These are phyloP conservation scores for Dioctria rufipes DNA, from an alignment of 2,888 invertebrate species.

Conservation along the genomic window DNA sequence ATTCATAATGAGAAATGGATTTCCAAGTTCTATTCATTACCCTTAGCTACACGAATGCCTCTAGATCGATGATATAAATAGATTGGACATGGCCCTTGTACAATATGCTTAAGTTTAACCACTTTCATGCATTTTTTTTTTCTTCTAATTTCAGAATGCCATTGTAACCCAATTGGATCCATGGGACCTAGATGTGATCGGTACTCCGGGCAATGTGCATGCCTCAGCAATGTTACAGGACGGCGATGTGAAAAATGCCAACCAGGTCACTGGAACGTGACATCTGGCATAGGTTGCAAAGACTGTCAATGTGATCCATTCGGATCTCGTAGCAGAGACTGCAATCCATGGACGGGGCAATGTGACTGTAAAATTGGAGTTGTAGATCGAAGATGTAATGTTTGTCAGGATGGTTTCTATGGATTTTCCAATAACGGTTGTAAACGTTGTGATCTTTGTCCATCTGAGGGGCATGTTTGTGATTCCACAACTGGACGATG, in stretches of 20 bases:
- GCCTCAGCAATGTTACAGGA: slow-evolving; percentile 81
- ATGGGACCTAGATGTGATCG: slow-evolving; percentile 81
- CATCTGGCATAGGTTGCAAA: slow-evolving; percentile 81
- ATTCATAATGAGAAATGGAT: slow-evolving; percentile 21
- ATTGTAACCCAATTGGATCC: slow-evolving; percentile 84
- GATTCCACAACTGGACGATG: slow-evolving; percentile 92
- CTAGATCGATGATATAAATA: slow-evolving; percentile 30
- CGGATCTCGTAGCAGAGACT: slow-evolving; percentile 78
- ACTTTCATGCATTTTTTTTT: slow-evolving; percentile 55
- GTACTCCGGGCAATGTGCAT: slow-evolving; percentile 84
- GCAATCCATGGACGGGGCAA: slow-evolving; percentile 83
- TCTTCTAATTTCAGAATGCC: slow-evolving; percentile 82
- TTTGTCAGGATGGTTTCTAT: slow-evolving; percentile 80
- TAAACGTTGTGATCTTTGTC: slow-evolving; percentile 85
- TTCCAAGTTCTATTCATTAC: background rate
- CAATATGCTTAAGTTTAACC: background rate
- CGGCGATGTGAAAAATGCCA: slow-evolving; percentile 83
- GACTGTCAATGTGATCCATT: slow-evolving; percentile 86
- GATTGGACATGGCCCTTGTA: slow-evolving; percentile 21
- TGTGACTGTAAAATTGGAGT: slow-evolving; percentile 86
- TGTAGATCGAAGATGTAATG: slow-evolving; percentile 81
- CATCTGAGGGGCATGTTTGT: slow-evolving; percentile 88
- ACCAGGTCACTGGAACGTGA: slow-evolving; percentile 85
- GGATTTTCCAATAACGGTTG: slow-evolving; percentile 86
- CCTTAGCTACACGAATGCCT: background rate